Conservation (phyloP, 92 coral and sea anemone species). For the Bergia puertoricense region DNA sequence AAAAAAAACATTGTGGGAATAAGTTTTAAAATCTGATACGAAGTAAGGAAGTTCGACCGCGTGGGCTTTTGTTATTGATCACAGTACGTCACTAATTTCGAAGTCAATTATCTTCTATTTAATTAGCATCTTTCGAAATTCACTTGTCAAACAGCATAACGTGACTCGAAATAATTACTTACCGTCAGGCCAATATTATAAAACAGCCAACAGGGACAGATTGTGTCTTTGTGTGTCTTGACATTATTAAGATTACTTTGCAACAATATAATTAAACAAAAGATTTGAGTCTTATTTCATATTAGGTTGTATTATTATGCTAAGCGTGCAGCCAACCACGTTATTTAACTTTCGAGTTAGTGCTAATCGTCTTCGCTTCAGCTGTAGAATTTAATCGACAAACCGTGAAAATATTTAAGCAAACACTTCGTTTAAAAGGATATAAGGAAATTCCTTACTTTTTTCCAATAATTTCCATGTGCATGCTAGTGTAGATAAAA, state of each 20-base stretch:
- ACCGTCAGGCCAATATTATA: background rate
- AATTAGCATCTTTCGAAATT: background rate
- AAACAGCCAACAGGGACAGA: background rate
- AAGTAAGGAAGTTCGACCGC: background rate
- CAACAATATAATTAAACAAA: background rate
- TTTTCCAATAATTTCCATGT: background rate
- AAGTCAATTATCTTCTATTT: background rate
- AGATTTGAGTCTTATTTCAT: background rate
- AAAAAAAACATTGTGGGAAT: background rate
- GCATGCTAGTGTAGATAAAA: background rate
- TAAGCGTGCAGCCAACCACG: background rate
- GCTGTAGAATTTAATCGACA: conserved; percentile 15
- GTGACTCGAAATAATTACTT: background rate
- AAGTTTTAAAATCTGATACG: background rate
- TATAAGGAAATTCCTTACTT: background rate
- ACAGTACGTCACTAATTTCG: background rate
- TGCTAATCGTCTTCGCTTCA: conserved; percentile 28
- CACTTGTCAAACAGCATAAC: background rate
- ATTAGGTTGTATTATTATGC: conserved; percentile 8
- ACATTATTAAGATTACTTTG: background rate
- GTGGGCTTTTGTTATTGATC: background rate
- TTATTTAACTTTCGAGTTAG: conserved; percentile 2
- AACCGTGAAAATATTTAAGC: conserved; percentile 16
- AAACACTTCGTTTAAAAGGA: background rate
- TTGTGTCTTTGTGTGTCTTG: background rate